Evolutionary conservation across 2,797 vertebrate species (phyloP).

Genomic region (Lateolabrax maculatus): DNA sequence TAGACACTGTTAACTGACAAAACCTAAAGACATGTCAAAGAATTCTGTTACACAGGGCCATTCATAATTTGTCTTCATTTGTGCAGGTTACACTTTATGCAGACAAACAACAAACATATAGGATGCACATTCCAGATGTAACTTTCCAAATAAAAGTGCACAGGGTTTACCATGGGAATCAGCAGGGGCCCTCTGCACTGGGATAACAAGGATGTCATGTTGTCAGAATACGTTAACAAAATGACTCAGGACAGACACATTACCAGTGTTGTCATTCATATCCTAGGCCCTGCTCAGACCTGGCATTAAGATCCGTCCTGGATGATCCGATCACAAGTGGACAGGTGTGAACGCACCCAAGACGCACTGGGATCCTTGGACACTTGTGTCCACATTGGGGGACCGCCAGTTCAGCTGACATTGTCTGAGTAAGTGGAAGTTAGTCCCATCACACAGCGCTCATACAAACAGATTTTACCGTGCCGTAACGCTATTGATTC

Average conservation of each 20-base stretch:
- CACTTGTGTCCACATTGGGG: no score
- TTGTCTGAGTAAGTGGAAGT: no score
- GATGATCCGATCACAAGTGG: no score
- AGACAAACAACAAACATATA: conserved; percentile 42
- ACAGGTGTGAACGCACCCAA: no score
- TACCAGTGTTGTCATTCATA: conserved; percentile 1
- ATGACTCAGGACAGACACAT: conserved; percentile 30
- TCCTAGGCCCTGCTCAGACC: no score
- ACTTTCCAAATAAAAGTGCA: conserved; percentile 63
- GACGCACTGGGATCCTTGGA: no score
- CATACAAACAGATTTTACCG: no score
- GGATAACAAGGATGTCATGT: conserved; percentile 78
- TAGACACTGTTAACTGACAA: conserved; percentile 55
- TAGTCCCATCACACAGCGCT: no score
- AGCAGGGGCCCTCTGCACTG: conserved; percentile 85
- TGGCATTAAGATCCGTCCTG: no score
- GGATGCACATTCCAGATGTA: conserved; percentile 76
- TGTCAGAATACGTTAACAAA: conserved; percentile 66
- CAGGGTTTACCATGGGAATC: conserved; percentile 87
- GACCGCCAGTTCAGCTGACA: no score
- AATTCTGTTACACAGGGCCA: conserved; percentile 2
- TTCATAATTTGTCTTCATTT: conserved; percentile 7
- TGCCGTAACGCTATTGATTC: no score
- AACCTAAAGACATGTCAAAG: conserved; percentile 10
- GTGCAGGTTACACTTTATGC: conserved; percentile 43